These are phyloP conservation scores for Zoanthus sansibaricus DNA, from an alignment of 92 coral and sea anemone genomes.

Conservation along the genomic window DNA sequence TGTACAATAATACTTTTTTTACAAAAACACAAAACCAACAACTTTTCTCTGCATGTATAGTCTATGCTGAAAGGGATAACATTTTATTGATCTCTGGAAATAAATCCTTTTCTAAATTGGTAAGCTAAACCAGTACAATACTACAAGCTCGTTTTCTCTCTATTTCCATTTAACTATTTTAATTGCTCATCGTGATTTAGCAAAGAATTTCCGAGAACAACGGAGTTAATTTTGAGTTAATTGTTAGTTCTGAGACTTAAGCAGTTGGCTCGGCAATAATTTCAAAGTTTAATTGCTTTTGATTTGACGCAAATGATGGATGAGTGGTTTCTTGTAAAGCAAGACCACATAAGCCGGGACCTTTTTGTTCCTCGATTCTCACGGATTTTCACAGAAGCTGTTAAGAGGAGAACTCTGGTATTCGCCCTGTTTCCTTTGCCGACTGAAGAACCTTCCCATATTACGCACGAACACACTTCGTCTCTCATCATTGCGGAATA, in stretches of 20 bases:
- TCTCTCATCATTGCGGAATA: slow-evolving; percentile 6
- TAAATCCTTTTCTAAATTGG: not conserved
- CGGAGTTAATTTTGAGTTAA: not conserved
- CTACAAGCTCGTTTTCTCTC: not conserved
- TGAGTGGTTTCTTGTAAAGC: slow-evolving; percentile 3
- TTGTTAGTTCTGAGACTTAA: slow-evolving; percentile 11
- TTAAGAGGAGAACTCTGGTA: slow-evolving; percentile 19
- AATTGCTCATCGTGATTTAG: not conserved
- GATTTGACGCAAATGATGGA: not conserved
- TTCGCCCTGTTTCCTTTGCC: slow-evolving; percentile 34
- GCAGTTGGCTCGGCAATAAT: slow-evolving; percentile 20
- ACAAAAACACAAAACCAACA: not conserved
- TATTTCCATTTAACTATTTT: not conserved
- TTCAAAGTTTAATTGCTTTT: slow-evolving; percentile 19
- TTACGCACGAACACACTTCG: not conserved
- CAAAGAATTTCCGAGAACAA: not conserved
- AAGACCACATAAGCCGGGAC: not conserved
- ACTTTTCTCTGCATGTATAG: too few relatives aligned
- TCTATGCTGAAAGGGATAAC: not conserved
- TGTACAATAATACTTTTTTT: not conserved
- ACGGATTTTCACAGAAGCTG: slow-evolving; percentile 32
- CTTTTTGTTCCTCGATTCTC: slow-evolving; percentile 27
- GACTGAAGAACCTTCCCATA: slow-evolving; percentile 29
- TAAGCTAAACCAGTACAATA: not conserved
- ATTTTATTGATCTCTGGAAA: slow-evolving; percentile 9